phyloP scores from a whole-genome alignment of 2,797 vertebrate genomes.

The Channa striata region DNA sequence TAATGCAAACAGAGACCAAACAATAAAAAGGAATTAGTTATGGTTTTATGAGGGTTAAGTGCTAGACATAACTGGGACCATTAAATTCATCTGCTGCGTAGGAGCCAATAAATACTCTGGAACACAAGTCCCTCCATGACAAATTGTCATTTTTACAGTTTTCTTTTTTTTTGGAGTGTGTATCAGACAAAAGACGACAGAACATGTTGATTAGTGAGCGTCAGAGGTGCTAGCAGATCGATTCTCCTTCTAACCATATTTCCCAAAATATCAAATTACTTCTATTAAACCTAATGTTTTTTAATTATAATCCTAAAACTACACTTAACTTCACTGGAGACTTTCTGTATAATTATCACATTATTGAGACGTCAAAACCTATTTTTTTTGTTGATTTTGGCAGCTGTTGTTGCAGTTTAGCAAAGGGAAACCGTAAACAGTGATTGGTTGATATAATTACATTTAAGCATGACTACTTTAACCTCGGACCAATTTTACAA shows the following conservation, averaged over 20 bases:
- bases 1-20: not conserved
- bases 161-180: not conserved
- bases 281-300: conserved; percentile 1
- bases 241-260: not conserved
- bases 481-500: conserved; percentile 48
- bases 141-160: no score
- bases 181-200: not conserved
- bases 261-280: conserved; percentile 4
- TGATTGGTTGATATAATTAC: conserved; percentile 41
- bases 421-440: conserved; percentile 24
- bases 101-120: no score
- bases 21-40: not conserved
- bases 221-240: not conserved
- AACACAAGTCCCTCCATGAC: no score
- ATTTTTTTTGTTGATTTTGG: conserved; percentile 46
- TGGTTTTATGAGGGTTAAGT: not conserved
- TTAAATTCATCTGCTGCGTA: not conserved
- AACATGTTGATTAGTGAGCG: conserved; percentile 14
- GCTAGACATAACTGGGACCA: conserved; percentile 1
- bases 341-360: conserved; percentile 24
- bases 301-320: conserved; percentile 6
- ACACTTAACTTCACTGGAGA: conserved; percentile 20
- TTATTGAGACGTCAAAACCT: conserved; percentile 14
- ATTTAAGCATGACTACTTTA: conserved; percentile 50
- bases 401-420: conserved; percentile 43